A percentile compares a stretch with the other conserved stretches of the same genome.
phyloP scores from a whole-genome alignment of 35 echinoderm and acorn worm species.

The Ptychodera flava region DNA sequence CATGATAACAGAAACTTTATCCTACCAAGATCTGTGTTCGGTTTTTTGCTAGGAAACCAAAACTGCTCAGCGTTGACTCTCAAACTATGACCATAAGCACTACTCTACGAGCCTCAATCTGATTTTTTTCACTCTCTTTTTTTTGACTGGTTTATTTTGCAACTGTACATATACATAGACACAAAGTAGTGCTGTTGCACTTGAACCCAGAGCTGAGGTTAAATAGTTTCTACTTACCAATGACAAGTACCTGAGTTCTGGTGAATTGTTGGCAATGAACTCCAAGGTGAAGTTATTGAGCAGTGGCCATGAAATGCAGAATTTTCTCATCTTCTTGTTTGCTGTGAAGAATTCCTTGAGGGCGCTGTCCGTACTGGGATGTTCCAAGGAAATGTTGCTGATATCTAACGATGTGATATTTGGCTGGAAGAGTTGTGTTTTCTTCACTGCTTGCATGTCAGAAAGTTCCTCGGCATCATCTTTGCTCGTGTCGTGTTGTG shows the following conservation, averaged over 20 bases:
- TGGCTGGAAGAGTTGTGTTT: conserved; percentile 26
- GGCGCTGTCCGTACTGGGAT: conserved; percentile 18
- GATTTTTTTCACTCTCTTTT: too few relatives aligned
- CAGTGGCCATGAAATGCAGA: conserved; percentile 31
- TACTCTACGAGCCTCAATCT: too few relatives aligned
- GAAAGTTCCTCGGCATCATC: background rate
- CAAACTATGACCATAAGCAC: too few relatives aligned
- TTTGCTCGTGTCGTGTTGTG: too few relatives aligned
- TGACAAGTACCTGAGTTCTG: conserved; percentile 22
- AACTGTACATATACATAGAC: background rate
- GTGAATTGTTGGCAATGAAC: conserved; percentile 23
- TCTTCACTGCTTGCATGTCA: background rate
- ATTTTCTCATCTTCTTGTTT: conserved; percentile 29
- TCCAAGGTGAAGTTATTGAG: conserved; percentile 36
- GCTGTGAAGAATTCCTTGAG: conserved; percentile 45
- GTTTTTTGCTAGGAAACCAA: too few relatives aligned
- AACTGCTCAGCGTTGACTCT: too few relatives aligned
- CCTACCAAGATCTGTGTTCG: too few relatives aligned
- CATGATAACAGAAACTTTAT: too few relatives aligned
- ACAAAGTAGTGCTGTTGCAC: too few relatives aligned
- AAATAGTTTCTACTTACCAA: conserved; percentile 42
- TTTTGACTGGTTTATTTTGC: too few relatives aligned
- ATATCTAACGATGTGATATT: conserved; percentile 46
- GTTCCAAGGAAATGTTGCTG: conserved; percentile 33
- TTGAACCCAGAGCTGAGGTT: too few relatives aligned